Base-by-base conservation (phyloP, 1,140 invertebrate species). In the Phortica variegata region DNA sequence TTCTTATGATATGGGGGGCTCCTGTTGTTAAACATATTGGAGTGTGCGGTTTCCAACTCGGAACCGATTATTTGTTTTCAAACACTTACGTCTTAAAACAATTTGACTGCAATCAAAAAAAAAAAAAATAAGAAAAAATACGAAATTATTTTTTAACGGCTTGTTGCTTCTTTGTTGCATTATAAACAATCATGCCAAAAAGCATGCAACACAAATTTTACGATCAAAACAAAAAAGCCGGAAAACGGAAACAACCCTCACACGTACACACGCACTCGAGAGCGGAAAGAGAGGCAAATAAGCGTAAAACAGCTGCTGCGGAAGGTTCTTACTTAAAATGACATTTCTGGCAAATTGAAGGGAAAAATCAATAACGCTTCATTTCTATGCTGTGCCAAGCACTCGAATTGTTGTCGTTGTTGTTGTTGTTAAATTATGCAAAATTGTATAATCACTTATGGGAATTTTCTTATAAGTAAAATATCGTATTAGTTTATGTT, bases 361-460 rank as follows among this genome's bases (percentile, higher is more conserved):
- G 51, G 63, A 68, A 68, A 68, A 68, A 68, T 68, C 63, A 68
- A 68, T 68, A 68, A 60, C 37, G 36, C 53, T 50, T 52, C 43
- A 38, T 47, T 57, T 50, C 40, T 37, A 54, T 46, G 43, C n/a
- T n/a, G n/a, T n/a, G n/a, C n/a, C n/a, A n/a, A n/a, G n/a, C n/a
- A n/a, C n/a, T n/a, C n/a, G n/a, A n/a, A n/a, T n/a, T n/a, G n/a
- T n/a, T n/a, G n/a, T n/a, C n/a, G n/a, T n/a, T n/a, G n/a, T n/a
- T n/a, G n/a, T n/a, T n/a, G n/a, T n/a, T n/a, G n/a, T n/a, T n/a
- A n/a, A n/a, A n/a, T n/a, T n/a, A n/a, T n/a, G n/a, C n/a, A n/a
- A n/a, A n/a, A n/a, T n/a, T n/a, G n/a, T n/a, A n/a, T n/a, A n/a
- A n/a, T n/a, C n/a, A n/a, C n/a, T n/a, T n/a, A n/a, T n/a, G n/a